A percentile compares a stretch with the other conserved stretches of the same genome.
Evolutionary conservation across 2,113 vertebrate species (phyloP).

Genomic region (Gavialis gangeticus): DNA sequence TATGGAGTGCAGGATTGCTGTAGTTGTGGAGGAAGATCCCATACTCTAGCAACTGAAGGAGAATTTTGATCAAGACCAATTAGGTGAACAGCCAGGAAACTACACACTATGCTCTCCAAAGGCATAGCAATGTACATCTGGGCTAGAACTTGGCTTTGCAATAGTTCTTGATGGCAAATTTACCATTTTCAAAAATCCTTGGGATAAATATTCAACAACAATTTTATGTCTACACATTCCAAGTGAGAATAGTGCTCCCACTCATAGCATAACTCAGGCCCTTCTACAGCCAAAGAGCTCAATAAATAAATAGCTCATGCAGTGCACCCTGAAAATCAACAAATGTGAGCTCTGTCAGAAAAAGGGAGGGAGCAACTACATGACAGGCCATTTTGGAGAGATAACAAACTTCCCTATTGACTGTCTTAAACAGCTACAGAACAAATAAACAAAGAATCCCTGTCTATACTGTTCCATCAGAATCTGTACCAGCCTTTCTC

Average conservation of each 20-base stretch:
- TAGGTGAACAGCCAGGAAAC: background rate
- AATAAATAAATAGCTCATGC: background rate
- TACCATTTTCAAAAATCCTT: background rate
- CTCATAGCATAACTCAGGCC: background rate
- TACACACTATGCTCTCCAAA: rapidly evolving
- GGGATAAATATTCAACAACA: background rate
- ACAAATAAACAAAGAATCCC: background rate
- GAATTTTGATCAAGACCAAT: background rate
- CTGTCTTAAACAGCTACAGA: background rate
- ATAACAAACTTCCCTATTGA: background rate
- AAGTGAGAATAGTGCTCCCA: background rate
- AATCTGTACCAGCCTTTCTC: background rate
- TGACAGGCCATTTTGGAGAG: background rate
- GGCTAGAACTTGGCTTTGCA: background rate
- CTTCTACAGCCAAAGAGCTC: background rate
- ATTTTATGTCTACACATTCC: rapidly evolving
- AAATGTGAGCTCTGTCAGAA: background rate
- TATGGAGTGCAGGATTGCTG: background rate
- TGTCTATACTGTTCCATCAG: background rate
- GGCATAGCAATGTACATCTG: background rate
- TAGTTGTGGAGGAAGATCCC: background rate
- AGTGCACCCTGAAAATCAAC: background rate
- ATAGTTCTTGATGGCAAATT: background rate
- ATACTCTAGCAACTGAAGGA: background rate
- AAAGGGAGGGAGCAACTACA: background rate